A percentile compares a stretch with the other conserved stretches of the same genome.
Conservation (phyloP, 1,140 invertebrate genomes). For the Papilio machaon region DNA sequence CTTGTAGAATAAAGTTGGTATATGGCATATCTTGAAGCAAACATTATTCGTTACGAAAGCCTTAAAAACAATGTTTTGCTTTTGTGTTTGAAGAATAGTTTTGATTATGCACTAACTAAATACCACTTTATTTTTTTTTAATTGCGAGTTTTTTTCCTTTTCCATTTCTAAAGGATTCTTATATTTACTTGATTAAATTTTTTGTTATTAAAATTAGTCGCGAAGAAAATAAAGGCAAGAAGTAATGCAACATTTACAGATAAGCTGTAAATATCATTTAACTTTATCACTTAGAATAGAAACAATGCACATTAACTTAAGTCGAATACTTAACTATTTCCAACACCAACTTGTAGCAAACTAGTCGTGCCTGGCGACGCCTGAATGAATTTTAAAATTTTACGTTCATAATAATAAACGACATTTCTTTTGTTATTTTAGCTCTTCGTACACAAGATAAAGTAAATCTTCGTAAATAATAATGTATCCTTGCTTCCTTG, state of each 20-base stretch:
- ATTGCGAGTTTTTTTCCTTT: too few relatives aligned
- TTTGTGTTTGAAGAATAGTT: too few relatives aligned
- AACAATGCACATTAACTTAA: conserved; percentile 20
- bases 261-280: neutral
- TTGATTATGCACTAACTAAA: too few relatives aligned
- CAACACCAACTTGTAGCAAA: neutral
- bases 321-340: conserved; percentile 12
- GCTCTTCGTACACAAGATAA: too few relatives aligned
- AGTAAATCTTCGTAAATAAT: too few relatives aligned
- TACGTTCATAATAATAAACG: neutral
- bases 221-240: neutral
- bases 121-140: too few relatives aligned
- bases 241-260: neutral
- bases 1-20: neutral
- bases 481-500: too few relatives aligned
- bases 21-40: neutral
- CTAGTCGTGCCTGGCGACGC: neutral
- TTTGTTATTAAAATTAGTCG: too few relatives aligned
- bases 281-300: conserved; percentile 21
- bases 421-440: neutral
- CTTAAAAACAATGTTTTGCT: too few relatives aligned
- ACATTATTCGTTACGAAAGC: neutral
- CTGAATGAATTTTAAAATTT: neutral
- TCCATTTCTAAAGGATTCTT: too few relatives aligned
- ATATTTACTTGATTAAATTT: too few relatives aligned